Evolutionary conservation across 2,888 invertebrate species (phyloP).

Genomic region (Apeira syringaria): DNA sequence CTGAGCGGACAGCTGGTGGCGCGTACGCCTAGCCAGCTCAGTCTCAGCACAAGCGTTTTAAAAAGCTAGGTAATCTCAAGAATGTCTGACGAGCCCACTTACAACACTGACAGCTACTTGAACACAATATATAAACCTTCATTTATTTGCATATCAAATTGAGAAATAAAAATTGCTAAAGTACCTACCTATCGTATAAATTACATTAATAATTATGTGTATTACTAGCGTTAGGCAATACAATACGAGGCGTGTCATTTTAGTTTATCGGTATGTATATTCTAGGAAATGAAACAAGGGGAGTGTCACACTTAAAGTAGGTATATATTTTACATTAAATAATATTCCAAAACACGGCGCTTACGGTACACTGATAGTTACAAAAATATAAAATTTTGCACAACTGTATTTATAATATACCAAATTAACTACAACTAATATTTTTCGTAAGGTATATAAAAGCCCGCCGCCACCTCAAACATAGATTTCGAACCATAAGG

Average conservation of each 20-base stretch:
- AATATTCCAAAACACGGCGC: conserved; percentile 13
- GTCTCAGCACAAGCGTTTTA: conserved; percentile 39
- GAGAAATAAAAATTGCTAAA: conserved; percentile 12
- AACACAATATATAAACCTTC: not conserved
- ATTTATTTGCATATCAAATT: not conserved
- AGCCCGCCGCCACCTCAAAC: too few relatives aligned
- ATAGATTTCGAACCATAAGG: too few relatives aligned
- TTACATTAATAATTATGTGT: not conserved
- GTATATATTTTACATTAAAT: conserved; percentile 19
- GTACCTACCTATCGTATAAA: not conserved
- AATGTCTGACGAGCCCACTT: not conserved
- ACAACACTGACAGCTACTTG: not conserved
- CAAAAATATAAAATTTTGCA: too few relatives aligned
- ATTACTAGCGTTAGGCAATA: not conserved
- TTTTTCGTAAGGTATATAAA: too few relatives aligned
- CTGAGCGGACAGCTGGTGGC: conserved; percentile 62
- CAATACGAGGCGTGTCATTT: not conserved
- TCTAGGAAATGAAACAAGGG: not conserved
- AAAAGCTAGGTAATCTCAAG: conserved; percentile 19
- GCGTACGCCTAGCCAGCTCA: conserved; percentile 58
- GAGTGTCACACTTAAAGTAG: conserved; percentile 1
- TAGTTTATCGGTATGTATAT: not conserved
- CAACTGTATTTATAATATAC: too few relatives aligned
- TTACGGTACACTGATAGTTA: conserved; percentile 1
- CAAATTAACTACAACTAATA: too few relatives aligned